Evolutionary conservation across 1,140 invertebrate species (phyloP), one percentile per base, ranked within the genome.

Genomic region (Saccostrea cuccullata): DNA sequence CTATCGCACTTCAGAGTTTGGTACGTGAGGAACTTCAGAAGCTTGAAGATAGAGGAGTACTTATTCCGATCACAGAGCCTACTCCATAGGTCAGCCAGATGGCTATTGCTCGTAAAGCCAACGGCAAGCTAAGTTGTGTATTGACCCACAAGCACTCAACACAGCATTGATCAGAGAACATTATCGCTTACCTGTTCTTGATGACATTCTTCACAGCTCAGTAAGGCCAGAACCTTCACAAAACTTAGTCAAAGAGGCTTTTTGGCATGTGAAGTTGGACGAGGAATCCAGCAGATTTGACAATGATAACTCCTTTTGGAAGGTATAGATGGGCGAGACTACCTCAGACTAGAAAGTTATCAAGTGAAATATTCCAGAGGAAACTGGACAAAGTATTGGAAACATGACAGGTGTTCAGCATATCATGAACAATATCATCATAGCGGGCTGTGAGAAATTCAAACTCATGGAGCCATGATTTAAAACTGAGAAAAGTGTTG

Each of bases 101-200:
- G 30, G 30, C 30, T 36, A 36, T 36, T 36, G 30, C 30, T 36
- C 30, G 58, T 40, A 93, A 85, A 84, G 15, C 30, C 47, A 88
- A 85, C 36, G 87, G 83, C 20, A 84, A 85, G 20, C 23, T 85
- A 23, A 47, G 5, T 92, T 92, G 2, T 93, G 92, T 55, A n/a
- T 92, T 5, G 92, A 92, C 84, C 91, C 90, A 23, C 87, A 90
- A 36, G 58, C 86, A 17, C 89, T 91, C 5, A 93, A 93, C 58
- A 88, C 90, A 86, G 91, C 89, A 30, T 40, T 92, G 11, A 47
- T 47, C 30, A 47, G 89, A 58, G 88, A 91, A 77, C 84, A 90
- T 47, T 91, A 87, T 70, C 87, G 60, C 36, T 23, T 93, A 13
- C 91, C 89, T 15, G 56, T 58, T 13, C 56, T 58, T 0, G 56